Conservation (phyloP, 2,113 vertebrate species). For the Vulpes vulpes region DNA sequence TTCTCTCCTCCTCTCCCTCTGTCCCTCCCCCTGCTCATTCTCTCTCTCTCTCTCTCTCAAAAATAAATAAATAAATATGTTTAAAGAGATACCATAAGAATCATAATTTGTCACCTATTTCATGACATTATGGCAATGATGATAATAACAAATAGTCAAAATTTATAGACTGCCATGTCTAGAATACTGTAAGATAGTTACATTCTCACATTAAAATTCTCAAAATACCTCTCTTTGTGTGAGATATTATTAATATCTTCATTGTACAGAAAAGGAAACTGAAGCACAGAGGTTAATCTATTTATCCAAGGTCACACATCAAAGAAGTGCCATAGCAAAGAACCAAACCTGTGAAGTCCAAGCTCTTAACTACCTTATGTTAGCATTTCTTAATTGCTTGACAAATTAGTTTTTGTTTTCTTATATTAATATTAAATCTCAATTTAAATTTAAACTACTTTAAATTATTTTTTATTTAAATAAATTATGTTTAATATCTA, state of each 20-base stretch:
- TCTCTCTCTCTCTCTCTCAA: not conserved
- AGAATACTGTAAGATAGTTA: not conserved
- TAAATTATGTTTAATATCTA: not conserved
- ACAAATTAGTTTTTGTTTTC: not conserved
- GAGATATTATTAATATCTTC: not conserved
- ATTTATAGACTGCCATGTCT: not conserved
- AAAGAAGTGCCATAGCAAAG: not conserved
- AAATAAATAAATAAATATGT: not conserved
- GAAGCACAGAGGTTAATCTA: not conserved
- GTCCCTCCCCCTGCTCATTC: not conserved
- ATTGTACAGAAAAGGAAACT: constrained; percentile 1
- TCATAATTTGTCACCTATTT: not conserved
- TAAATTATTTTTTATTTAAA: not conserved
- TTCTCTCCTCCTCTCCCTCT: not conserved
- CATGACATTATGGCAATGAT: not conserved
- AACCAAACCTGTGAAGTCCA: not conserved
- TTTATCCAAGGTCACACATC: not conserved
- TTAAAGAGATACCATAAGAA: not conserved
- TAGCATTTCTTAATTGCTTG: not conserved
- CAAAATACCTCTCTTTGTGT: not conserved
- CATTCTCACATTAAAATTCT: not conserved
- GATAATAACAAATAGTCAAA: not conserved
- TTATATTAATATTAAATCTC: not conserved
- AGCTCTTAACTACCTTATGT: not conserved
- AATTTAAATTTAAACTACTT: not conserved